Conservation (phyloP, 2,797 vertebrate species). For the Halcyon badia region DNA sequence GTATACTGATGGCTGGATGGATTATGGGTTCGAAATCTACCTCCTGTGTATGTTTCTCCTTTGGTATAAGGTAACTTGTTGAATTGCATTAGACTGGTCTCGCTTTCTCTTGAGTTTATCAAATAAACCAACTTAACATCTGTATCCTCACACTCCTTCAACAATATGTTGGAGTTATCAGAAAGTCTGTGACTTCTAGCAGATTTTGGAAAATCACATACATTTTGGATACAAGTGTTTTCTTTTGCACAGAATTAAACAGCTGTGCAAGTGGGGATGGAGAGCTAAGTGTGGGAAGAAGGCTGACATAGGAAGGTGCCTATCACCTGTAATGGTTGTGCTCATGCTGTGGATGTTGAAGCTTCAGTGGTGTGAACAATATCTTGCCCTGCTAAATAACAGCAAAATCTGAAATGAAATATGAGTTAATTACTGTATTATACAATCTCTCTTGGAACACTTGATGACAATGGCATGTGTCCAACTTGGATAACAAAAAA, state of each 20-base stretch:
- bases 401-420: conserved; percentile 23
- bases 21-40: not conserved
- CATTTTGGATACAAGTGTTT: not conserved
- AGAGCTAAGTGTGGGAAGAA: not conserved
- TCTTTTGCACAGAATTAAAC: not conserved
- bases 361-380: not conserved
- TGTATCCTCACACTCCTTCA: not conserved
- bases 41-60: not conserved
- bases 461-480: not conserved
- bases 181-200: not conserved
- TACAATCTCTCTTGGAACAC: not conserved
- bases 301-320: not conserved
- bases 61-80: not conserved
- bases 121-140: not conserved
- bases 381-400: not conserved
- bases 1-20: not conserved
- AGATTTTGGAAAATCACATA: not conserved
- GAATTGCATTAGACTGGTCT: not conserved
- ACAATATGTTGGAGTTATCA: not conserved
- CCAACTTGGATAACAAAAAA: not conserved
- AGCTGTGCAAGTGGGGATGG: not conserved
- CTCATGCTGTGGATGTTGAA: not conserved
- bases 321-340: not conserved
- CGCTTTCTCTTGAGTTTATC: not conserved
- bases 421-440: not conserved